These are phyloP conservation scores for Blastobasis adustella DNA, from an alignment of 2,888 invertebrate species.

Conservation along the genomic window DNA sequence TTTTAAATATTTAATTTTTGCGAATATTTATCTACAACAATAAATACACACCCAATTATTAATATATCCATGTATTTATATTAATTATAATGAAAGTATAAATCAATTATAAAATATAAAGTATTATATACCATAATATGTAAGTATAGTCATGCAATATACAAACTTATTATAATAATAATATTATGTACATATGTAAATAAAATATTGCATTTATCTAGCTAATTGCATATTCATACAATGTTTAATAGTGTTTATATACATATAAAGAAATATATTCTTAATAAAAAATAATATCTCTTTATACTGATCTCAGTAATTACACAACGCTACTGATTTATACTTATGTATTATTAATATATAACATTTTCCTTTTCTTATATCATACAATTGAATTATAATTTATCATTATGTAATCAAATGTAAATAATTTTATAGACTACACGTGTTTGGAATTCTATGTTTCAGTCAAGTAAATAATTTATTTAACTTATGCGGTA, in stretches of 20 bases:
- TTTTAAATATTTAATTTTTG: background rate
- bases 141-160: slow-evolving; percentile 4
- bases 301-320: slow-evolving; percentile 5
- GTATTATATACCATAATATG: slow-evolving; percentile 13
- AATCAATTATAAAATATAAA: too few species aligned
- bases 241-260: slow-evolving; percentile 11
- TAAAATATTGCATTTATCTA: slow-evolving; percentile 48
- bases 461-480: slow-evolving; percentile 29
- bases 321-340: slow-evolving; percentile 25
- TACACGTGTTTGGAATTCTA: slow-evolving; percentile 19
- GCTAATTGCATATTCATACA: slow-evolving; percentile 25
- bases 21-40: background rate
- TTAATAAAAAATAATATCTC: background rate
- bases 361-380: background rate
- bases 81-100: slow-evolving; percentile 27
- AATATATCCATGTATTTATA: slow-evolving; percentile 15
- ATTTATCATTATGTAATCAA: too few species aligned
- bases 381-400: too few species aligned
- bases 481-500: slow-evolving; percentile 38
- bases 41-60: slow-evolving; percentile 8
- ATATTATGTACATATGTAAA: slow-evolving; percentile 44
- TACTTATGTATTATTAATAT: slow-evolving; percentile 23
- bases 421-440: slow-evolving; percentile 16
- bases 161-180: slow-evolving; percentile 10
- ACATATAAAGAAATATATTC: slow-evolving; percentile 28